Conservation (phyloP, 37 sponge, comb jelly and placozoan genomes). For the Axinella damicornis region DNA sequence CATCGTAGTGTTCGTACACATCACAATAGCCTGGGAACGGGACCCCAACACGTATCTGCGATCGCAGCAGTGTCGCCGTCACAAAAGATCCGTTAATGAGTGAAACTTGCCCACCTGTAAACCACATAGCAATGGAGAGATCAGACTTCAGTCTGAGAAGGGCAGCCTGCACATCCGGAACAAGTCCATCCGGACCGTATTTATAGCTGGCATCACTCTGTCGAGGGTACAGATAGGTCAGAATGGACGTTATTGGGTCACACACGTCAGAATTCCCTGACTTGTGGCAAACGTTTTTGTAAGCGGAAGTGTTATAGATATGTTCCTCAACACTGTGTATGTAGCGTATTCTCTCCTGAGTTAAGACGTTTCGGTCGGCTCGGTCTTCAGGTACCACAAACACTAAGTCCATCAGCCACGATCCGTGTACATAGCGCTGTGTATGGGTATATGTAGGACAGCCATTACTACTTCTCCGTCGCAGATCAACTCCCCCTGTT, state of each 20-base stretch:
- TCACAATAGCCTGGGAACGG: constrained; percentile 49
- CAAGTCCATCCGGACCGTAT: constrained; percentile 2
- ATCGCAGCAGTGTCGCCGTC: constrained; percentile 38
- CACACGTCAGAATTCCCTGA: constrained; percentile 2
- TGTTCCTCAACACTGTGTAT: constrained; percentile 65
- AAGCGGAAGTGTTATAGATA: constrained; percentile 29
- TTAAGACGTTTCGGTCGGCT: constrained; percentile 57
- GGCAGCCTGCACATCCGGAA: neutral
- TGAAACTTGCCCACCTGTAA: constrained; percentile 33
- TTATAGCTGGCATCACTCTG: neutral
- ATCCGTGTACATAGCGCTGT: neutral
- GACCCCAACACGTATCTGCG: constrained; percentile 57
- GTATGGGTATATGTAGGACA: neutral
- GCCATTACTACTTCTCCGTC: neutral
- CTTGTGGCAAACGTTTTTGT: constrained; percentile 53
- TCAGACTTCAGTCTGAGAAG: neutral
- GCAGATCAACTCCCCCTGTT: too few species aligned
- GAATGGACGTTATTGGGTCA: constrained; percentile 65
- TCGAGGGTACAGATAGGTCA: constrained; percentile 70
- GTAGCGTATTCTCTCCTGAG: constrained; percentile 20
- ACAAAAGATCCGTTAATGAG: neutral
- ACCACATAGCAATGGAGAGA: constrained; percentile 36
- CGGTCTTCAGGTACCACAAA: constrained; percentile 27
- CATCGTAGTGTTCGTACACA: neutral
- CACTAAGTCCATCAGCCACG: constrained; percentile 64